phyloP scores from a whole-genome alignment of 2,113 vertebrate genomes.

The Antigone vipio region DNA sequence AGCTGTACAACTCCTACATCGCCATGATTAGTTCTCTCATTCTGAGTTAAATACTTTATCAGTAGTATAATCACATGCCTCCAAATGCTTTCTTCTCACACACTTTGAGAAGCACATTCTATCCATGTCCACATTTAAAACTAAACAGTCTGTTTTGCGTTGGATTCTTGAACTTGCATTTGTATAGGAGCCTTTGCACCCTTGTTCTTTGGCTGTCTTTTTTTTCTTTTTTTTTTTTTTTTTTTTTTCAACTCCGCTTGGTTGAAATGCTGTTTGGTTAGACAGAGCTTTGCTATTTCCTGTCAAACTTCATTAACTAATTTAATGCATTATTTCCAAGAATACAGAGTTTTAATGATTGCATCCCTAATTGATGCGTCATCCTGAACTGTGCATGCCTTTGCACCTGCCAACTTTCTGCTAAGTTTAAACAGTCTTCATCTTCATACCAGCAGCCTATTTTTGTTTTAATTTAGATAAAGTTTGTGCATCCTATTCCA shows the following conservation, averaged over 20 bases:
- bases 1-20: neutral
- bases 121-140: neutral
- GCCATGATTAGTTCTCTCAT: neutral
- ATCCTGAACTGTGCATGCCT: neutral
- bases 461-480: neutral
- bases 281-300: neutral
- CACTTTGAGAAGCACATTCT: neutral
- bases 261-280: neutral
- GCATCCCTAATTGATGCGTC: neutral
- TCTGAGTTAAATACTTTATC: neutral
- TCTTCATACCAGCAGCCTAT: neutral
- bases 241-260: neutral
- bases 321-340: neutral
- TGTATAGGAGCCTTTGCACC: neutral
- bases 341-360: neutral
- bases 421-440: neutral
- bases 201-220: neutral
- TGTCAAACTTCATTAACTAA: neutral
- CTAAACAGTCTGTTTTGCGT: neutral
- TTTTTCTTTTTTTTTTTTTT: no score
- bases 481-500: neutral
- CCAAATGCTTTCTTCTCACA: neutral
- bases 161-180: neutral
- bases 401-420: neutral
- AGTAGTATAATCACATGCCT: neutral